phyloP scores from a whole-genome alignment of 2,888 invertebrate species.

The Apamea epomidion region DNA sequence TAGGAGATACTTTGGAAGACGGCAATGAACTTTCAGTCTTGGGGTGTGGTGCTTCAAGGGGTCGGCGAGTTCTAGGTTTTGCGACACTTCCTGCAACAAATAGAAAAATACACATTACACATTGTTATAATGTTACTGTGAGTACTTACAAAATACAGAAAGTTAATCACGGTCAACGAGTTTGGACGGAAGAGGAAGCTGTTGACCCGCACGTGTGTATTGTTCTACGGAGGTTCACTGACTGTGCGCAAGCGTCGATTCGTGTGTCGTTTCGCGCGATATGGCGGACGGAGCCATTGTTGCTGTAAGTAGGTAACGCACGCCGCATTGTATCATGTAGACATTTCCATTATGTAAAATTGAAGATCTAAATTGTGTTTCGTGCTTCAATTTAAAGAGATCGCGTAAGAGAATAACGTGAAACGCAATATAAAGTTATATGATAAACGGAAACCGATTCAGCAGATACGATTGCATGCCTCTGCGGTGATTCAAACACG shows the following conservation, averaged over 20 bases:
- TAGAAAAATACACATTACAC: constrained; percentile 58
- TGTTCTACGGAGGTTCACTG: constrained; percentile 85
- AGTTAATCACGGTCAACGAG: constrained; percentile 58
- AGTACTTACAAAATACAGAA: constrained; percentile 43
- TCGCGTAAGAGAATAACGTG: constrained; percentile 7
- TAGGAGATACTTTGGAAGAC: constrained; percentile 88
- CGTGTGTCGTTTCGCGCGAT: constrained; percentile 80
- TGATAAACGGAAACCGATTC: constrained; percentile 25
- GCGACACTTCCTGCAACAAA: constrained; percentile 86
- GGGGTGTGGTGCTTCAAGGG: constrained; percentile 82
- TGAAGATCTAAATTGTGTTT: constrained; percentile 30
- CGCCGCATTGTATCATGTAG: constrained; percentile 69
- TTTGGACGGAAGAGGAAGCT: constrained; percentile 79
- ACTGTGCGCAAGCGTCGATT: constrained; percentile 79
- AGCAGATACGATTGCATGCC: constrained; percentile 26
- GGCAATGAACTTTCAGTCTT: constrained; percentile 88
- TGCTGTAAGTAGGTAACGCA: constrained; percentile 72
- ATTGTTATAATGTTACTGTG: constrained; percentile 15
- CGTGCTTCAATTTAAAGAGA: constrained; percentile 15
- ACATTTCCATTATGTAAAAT: constrained; percentile 59
- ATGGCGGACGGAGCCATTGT: constrained; percentile 80
- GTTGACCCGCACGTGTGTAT: constrained; percentile 81
- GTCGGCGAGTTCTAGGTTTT: constrained; percentile 83
- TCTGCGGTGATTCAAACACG: constrained; percentile 24
- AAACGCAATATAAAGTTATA: constrained; percentile 14